Conservation (phyloP, 2,113 vertebrate species). For the Amblyopsis rosae region DNA sequence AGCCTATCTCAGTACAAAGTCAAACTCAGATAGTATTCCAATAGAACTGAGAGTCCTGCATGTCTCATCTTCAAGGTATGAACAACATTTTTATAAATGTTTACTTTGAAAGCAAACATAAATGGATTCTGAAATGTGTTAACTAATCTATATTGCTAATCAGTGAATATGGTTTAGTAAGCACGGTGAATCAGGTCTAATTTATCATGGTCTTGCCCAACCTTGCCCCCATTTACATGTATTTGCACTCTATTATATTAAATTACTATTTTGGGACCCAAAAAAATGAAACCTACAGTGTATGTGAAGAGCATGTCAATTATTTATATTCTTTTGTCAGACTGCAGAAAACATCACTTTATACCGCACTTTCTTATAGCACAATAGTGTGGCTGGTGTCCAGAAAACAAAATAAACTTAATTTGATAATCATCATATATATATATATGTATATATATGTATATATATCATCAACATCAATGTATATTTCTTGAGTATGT, state of each 20-base stretch:
- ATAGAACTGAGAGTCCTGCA: conserved; percentile 11
- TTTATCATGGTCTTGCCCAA: conserved; percentile 22
- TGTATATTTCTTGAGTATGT: conserved; percentile 66
- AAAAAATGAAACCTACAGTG: conserved; percentile 33
- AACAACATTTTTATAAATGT: conserved; percentile 11
- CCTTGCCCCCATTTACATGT: conserved; percentile 36
- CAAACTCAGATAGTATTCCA: conserved; percentile 1
- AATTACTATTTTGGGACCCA: conserved; percentile 41
- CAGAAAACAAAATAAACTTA: conserved; percentile 41
- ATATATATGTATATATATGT: conserved; percentile 7
- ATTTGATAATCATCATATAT: conserved; percentile 52
- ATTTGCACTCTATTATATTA: conserved; percentile 3
- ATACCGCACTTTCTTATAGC: conserved; percentile 42
- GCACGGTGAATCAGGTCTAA: conserved; percentile 16
- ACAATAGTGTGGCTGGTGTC: conserved; percentile 38
- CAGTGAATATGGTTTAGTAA: conserved; percentile 28
- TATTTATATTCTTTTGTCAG: conserved; percentile 74
- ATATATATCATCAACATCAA: conserved; percentile 38
- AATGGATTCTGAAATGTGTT: conserved; percentile 4
- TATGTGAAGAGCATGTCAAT: conserved; percentile 84
- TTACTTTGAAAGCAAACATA: conserved; percentile 15
- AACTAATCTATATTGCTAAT: conserved; percentile 29
- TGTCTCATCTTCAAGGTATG: conserved; percentile 28
- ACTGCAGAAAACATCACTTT: conserved; percentile 49
- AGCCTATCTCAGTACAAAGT: not conserved